Conservation (phyloP, 2,888 invertebrate species). For the Capitulum mitella region DNA sequence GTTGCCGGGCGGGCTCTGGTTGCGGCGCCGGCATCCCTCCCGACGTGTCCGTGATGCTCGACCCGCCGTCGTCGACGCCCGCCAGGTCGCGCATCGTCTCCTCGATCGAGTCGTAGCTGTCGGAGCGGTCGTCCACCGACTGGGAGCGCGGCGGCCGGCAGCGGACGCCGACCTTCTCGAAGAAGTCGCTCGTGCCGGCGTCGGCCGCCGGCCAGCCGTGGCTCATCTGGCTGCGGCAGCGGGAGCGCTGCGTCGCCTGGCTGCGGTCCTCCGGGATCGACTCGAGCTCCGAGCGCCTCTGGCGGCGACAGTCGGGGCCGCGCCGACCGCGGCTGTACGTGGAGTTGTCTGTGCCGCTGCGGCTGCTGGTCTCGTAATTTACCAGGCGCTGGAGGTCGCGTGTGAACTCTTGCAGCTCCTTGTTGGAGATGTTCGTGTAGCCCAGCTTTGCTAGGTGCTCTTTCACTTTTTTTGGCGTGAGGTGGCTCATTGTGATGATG, state of each 20-base stretch:
- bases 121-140: not conserved
- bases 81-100: conserved; percentile 16
- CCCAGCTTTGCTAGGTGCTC: conserved; percentile 6
- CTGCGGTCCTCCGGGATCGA: conserved; percentile 11
- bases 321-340: not conserved
- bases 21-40: not conserved
- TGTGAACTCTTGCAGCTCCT: conserved; percentile 1
- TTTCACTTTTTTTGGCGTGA: not conserved
- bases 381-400: conserved; percentile 11
- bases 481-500: not conserved
- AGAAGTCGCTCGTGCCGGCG: not conserved
- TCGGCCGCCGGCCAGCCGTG: not conserved
- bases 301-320: not conserved
- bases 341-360: conserved; percentile 1
- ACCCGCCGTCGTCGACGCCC: not conserved
- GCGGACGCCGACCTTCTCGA: not conserved
- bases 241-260: not conserved
- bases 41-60: not conserved
- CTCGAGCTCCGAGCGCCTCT: not conserved
- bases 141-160: not conserved
- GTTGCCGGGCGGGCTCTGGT: not conserved
- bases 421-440: conserved; percentile 2
- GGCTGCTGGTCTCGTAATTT: conserved; percentile 16
- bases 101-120: not conserved
- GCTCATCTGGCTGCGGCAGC: conserved; percentile 11